phyloP scores from a whole-genome alignment of 2,113 vertebrate genomes.

The Strix aluco region DNA sequence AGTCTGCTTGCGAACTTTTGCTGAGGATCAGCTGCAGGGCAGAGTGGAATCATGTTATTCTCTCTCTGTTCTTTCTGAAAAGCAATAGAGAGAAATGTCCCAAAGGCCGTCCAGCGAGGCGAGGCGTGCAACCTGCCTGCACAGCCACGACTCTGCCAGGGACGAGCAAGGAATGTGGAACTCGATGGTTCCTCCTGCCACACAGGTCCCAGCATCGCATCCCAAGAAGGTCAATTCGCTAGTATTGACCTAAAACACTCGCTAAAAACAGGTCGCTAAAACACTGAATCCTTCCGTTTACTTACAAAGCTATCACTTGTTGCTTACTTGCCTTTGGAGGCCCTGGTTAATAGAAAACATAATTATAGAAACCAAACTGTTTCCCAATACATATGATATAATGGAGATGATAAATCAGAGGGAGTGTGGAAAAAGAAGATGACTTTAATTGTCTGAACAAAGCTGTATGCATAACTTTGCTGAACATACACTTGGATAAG shows the following conservation, averaged over 20 bases:
- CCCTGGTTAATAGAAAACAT: background rate
- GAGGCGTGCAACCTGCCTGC: background rate
- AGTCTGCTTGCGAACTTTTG: background rate
- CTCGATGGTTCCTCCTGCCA: background rate
- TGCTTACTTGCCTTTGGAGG: background rate
- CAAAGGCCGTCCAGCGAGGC: fast-evolving
- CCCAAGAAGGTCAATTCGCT: background rate
- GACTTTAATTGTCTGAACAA: background rate
- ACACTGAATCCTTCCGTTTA: background rate
- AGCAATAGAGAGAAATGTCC: background rate
- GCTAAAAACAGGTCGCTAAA: background rate
- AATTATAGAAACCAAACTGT: background rate
- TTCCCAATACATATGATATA: background rate
- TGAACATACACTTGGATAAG: background rate
- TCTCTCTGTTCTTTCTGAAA: background rate
- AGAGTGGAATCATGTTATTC: background rate
- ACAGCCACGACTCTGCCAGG: background rate
- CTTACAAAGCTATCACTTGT: background rate
- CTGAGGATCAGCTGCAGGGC: background rate
- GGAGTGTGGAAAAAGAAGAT: background rate
- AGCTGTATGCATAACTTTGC: background rate
- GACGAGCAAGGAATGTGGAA: background rate
- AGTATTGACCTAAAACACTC: background rate
- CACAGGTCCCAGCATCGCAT: background rate
- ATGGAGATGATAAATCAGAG: background rate